These are phyloP conservation scores for Antedon bifida DNA, from an alignment of 35 echinoderm and acorn worm genomes.

Conservation along the genomic window DNA sequence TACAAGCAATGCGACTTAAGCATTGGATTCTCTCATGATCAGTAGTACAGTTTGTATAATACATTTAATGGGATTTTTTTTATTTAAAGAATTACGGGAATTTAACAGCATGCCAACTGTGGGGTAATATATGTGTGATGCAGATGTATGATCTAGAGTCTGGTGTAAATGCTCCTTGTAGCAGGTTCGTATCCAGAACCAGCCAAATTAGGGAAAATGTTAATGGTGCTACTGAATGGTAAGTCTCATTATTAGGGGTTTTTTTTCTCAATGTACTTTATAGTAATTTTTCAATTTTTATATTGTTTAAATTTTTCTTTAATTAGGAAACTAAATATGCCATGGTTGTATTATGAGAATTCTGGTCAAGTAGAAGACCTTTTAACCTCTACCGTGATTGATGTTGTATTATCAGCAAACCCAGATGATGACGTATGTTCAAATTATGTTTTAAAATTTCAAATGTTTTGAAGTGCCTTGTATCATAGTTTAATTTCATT, in stretches of 20 bases:
- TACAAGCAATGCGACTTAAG: too few species aligned
- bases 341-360: conserved; percentile 78
- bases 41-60: too few species aligned
- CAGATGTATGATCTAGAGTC: conserved; percentile 26
- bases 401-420: conserved; percentile 40
- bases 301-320: not conserved
- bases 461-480: too few species aligned
- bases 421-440: not conserved
- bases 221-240: conserved; percentile 38
- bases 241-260: not conserved
- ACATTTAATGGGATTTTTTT: too few species aligned
- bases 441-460: too few species aligned
- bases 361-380: conserved; percentile 18
- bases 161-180: conserved; percentile 18
- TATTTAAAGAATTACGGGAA: conserved; percentile 31
- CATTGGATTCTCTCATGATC: too few species aligned
- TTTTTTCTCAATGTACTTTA: too few species aligned
- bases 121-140: conserved; percentile 74
- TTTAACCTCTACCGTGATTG: conserved; percentile 30
- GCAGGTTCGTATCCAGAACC: not conserved
- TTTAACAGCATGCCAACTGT: conserved; percentile 63
- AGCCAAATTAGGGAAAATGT: not conserved
- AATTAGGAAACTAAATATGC: conserved; percentile 49
- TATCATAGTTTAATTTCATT: too few species aligned
- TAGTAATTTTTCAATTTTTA: not conserved